These are phyloP conservation scores for Cyclargus thomasi DNA, from an alignment of 1,140 invertebrate genomes.

Conservation along the genomic window DNA sequence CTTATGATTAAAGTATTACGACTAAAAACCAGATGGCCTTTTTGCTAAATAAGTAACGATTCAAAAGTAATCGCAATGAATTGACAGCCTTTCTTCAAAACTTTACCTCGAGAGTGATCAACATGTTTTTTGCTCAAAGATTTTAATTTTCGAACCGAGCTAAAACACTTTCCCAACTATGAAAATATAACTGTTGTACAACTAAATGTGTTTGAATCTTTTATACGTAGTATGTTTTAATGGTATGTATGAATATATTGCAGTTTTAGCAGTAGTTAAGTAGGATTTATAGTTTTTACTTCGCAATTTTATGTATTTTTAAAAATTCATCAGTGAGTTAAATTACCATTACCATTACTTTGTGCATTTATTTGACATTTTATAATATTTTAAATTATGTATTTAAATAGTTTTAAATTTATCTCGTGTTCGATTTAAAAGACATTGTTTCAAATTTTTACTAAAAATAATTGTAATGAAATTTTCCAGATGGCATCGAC, in stretches of 20 bases:
- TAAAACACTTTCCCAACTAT: background rate
- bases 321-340: background rate
- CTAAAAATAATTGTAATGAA: too few species aligned
- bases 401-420: background rate
- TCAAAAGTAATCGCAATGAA: too few species aligned
- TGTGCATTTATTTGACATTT: conserved; percentile 4
- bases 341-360: background rate
- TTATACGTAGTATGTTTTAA: conserved; percentile 34
- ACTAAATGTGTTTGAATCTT: conserved; percentile 24
- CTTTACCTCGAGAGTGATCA: too few species aligned
- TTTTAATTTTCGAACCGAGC: background rate
- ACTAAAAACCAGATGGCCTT: background rate
- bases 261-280: conserved; percentile 35
- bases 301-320: background rate
- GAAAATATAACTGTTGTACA: conserved; percentile 19
- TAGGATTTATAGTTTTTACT: conserved; percentile 34
- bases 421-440: too few species aligned
- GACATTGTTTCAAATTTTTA: too few species aligned
- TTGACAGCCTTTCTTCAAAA: too few species aligned
- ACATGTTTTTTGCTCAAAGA: too few species aligned
- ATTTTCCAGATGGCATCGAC: too few species aligned
- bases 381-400: background rate
- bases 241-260: conserved; percentile 36
- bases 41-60: too few species aligned
- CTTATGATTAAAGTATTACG: background rate